Base-by-base conservation (phyloP, 1,140 invertebrate genomes). In the Pentalonia nigronervosa region DNA sequence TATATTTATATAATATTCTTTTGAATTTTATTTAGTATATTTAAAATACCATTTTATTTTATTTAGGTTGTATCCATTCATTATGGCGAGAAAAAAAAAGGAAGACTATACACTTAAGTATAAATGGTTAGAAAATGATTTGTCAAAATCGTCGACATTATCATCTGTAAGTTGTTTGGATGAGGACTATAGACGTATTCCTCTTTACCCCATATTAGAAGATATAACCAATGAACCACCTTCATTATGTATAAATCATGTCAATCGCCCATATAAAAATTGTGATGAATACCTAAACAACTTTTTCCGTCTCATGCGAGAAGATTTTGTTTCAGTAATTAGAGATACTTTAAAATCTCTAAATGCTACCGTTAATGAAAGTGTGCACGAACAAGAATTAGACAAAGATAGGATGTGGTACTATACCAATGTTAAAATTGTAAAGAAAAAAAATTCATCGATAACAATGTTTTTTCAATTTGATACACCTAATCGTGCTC, bases 261-360 rank as follows among this genome's bases (percentile, higher is more conserved):
- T 96, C 1, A 94, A 96, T 50, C 97, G 97, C 1, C 94, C 95
- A 2, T 98, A 97, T 95, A 94, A 95, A 25, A 95, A 96, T 94
- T 95, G 96, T 1, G 95, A 97, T 41, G 96, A 98, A 94, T 98
- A 98, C 94, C 95, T 98, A 21, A 97, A 98, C 94, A 96, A 97
- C 0, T 97, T 98, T 94, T 98, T 97, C 94, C 95, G 97, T 25
- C 95, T 98, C 6, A 95, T 98, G 36, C 95, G 97, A 30, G 97
- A 98, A 95, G 98, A 98, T 95, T 97, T 97, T 95, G 95, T 96
- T 76, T 94, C 95, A 0, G 96, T 97, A 7, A 94, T 97, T 76
- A 94, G 96, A 25, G 95, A 95, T 91, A 96, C 96, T 94, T 53
- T 94, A 92, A 86, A 93, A 36, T 94, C 91, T n/a, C n/a, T n/a